Conservation (phyloP, 2,888 invertebrate genomes). For the Zootermopsis nevadensis region DNA sequence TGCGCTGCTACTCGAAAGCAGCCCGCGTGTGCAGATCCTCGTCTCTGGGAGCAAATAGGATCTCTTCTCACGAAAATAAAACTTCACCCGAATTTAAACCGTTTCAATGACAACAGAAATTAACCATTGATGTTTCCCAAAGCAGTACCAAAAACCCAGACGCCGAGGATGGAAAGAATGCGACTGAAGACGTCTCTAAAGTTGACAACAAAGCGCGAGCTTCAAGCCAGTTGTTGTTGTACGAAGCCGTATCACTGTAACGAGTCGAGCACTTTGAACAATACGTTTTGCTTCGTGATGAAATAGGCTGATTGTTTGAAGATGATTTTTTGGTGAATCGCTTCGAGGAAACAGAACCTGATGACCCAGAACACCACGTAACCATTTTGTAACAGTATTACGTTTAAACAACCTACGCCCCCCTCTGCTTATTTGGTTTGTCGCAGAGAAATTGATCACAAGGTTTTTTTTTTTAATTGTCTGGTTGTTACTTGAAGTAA, state of each 20-base stretch:
- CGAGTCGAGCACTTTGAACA: background rate
- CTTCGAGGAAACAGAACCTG: background rate
- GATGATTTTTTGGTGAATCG: background rate
- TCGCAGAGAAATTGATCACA: conserved; percentile 21
- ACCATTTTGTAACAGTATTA: conserved; percentile 26
- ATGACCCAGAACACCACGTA: background rate
- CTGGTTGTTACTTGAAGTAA: too few species aligned
- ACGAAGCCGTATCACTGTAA: background rate
- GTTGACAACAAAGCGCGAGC: conserved; percentile 40
- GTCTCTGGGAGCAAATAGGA: background rate
- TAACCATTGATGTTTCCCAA: conserved; percentile 53
- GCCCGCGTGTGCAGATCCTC: background rate
- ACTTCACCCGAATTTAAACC: background rate
- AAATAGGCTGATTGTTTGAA: background rate
- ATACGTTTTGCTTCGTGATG: background rate
- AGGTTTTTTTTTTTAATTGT: too few species aligned
- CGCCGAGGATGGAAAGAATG: conserved; percentile 51
- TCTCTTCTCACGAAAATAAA: background rate
- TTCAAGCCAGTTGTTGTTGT: conserved; percentile 44
- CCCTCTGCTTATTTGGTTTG: conserved; percentile 31
- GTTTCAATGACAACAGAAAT: conserved; percentile 53
- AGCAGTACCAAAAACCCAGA: conserved; percentile 51
- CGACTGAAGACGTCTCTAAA: conserved; percentile 37
- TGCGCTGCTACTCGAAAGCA: background rate
- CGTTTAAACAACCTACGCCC: background rate